Base-by-base conservation (phyloP, 2,888 invertebrate species). In the Mythimna lalbum region DNA sequence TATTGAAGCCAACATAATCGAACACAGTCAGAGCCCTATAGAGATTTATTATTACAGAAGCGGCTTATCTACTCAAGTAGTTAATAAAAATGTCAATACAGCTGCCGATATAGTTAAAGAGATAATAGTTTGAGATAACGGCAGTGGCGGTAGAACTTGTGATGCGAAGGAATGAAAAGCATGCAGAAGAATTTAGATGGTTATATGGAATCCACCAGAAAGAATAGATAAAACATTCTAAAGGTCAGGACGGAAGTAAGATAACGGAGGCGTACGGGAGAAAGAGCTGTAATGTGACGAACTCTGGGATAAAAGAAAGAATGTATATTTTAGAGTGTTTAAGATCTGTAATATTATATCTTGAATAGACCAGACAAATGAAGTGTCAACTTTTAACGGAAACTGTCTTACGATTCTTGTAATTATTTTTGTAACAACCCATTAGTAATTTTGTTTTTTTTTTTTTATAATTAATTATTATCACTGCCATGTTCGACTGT, bases 381-480 rank as follows among this genome's bases (percentile, higher is more conserved):
- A 23, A 43, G 9, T n/a, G 10, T 47, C 21, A 59, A 31, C 12
- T 0, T 53, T 19, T 10, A 56, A 60, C 66, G 23, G 23, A 66
- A 23, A 33, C 64, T 47, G 43, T 23, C 19, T 52, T 56, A 67
- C 23, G 21, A 57, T 52, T 36, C 6, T 47, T 39, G 47, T 67
- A 47, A 73, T 57, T 31, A 57, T 61, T 49, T 36, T 31, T 14
- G 23, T 61, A 33, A 47, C 39, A 23, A 23, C 36, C 19, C 2
- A 49, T 74, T 59, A 63, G 61, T 49, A 43, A 27, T 50, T 57
- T 36, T 60, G 33, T 55, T 49, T 36, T 47, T 69, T 50, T 33
- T 63, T 59, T 61, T 52, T 69, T 43, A 55, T 31, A 49, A 65
- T 56, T 69, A 55, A 75, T 75, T 69, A n/a, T 49, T n/a, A 50